A percentile compares a stretch with the other conserved stretches of the same genome.
Evolutionary conservation across 2,888 invertebrate genomes (phyloP).

Genomic region (Rhorus exstirpatorius): DNA sequence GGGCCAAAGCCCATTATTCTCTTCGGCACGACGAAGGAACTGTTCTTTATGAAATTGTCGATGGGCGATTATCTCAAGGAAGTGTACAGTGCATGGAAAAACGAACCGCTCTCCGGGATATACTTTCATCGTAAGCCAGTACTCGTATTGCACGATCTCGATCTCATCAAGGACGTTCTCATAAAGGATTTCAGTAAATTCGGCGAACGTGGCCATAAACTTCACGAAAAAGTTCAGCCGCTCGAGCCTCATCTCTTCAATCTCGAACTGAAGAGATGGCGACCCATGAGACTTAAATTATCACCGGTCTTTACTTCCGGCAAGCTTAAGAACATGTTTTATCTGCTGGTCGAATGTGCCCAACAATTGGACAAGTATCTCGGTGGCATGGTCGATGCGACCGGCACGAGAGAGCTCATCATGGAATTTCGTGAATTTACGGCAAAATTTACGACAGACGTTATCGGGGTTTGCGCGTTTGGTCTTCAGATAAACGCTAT

Average conservation of each 20-base stretch:
- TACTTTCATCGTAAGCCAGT: slow-evolving; percentile 70
- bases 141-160: slow-evolving; percentile 63
- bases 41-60: slow-evolving; percentile 43
- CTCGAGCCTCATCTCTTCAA: too few species aligned
- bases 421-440: slow-evolving; percentile 81
- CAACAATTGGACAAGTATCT: slow-evolving; percentile 81
- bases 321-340: slow-evolving; percentile 86
- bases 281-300: slow-evolving; percentile 84
- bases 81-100: slow-evolving; percentile 57
- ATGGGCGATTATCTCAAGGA: slow-evolving; percentile 49
- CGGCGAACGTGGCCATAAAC: too few species aligned
- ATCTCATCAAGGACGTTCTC: slow-evolving; percentile 63
- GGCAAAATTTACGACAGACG: slow-evolving; percentile 85
- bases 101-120: slow-evolving; percentile 82
- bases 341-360: slow-evolving; percentile 82
- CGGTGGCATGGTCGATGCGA: too few species aligned
- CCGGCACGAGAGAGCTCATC: slow-evolving; percentile 67
- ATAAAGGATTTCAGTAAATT: too few species aligned
- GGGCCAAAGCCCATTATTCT: slow-evolving; percentile 81
- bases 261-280: too few species aligned
- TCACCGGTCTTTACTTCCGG: slow-evolving; percentile 86
- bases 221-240: too few species aligned
- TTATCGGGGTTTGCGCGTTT: slow-evolving; percentile 86
- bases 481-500: slow-evolving; percentile 85
- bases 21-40: slow-evolving; percentile 82